Evolutionary conservation across 1,140 invertebrate species (phyloP).

Genomic region (Drosophila orosa): DNA sequence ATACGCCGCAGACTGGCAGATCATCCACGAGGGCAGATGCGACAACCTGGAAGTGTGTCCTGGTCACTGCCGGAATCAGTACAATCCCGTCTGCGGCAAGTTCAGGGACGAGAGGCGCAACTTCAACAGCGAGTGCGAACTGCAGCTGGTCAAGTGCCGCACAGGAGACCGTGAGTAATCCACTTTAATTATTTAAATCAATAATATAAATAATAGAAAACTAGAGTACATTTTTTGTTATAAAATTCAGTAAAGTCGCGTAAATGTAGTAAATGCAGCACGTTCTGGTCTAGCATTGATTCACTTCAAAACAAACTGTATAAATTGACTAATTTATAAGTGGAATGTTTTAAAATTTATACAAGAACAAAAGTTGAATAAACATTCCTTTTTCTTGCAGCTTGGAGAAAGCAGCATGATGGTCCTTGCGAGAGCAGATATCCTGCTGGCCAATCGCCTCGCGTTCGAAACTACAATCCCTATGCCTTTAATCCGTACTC

Average conservation of each 20-base stretch:
- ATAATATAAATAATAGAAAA: not conserved
- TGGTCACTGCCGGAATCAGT: conserved; percentile 18
- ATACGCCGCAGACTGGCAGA: conserved; percentile 32
- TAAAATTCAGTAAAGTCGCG: not conserved
- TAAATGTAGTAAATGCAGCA: not conserved
- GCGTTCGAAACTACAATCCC: conserved; percentile 27
- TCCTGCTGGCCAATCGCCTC: conserved; percentile 18
- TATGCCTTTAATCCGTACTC: conserved; percentile 12
- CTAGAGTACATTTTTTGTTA: not conserved
- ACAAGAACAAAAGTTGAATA: not conserved
- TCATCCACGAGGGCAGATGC: conserved; percentile 52
- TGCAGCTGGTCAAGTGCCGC: conserved; percentile 44
- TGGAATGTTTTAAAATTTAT: not conserved
- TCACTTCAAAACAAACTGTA: not conserved
- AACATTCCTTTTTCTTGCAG: not conserved
- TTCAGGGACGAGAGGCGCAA: conserved; percentile 23
- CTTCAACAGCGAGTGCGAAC: conserved; percentile 29
- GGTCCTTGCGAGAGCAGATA: conserved; percentile 32
- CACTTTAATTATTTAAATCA: not conserved
- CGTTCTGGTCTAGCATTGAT: not conserved
- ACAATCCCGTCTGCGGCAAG: conserved; percentile 20
- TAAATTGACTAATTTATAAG: not conserved
- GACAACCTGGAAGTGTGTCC: conserved; percentile 34
- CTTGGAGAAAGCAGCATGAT: conserved; percentile 24
- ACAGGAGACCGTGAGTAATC: conserved; percentile 32